Evolutionary conservation across 2,113 vertebrate genomes (phyloP), one percentile per base, ranked within the genome.

Genomic region (Perognathus longimembris): DNA sequence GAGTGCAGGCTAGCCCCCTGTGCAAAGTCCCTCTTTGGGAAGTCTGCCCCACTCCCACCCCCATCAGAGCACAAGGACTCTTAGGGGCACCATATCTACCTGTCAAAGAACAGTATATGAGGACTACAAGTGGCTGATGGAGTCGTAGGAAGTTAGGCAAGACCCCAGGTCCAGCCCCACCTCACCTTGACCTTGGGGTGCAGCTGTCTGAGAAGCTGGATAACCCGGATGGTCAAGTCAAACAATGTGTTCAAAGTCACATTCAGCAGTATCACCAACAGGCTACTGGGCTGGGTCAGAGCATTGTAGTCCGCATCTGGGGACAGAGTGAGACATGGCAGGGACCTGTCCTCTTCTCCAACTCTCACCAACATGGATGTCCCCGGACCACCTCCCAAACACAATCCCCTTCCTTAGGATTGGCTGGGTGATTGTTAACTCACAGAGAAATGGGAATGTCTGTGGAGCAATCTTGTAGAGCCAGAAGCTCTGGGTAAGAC

Each of bases 371-470:
- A 20, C 28, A 0, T 8, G 18, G 70, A 0, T 30, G 11, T 57
- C 36, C 4, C 21, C 1, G 21, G 3, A 24, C 54, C 36, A n/a
- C 10, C 22, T 77, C 24, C 36, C 63, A 54, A 24, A 24, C 20
- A 26, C 24, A 54, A 61, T 8, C 59, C 59, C 59, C 59, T 24
- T 24, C 22, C 24, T 61, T 24, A 26, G 59, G 24, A 61, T 61
- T 61, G 24, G 21, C 59, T 24, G 59, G 59, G 22, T 61, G 59
- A 61, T 22, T 1, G 22, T 61, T 61, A 18, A 22, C 96, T 97
- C 98, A 99, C 99, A 98, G 42, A 98, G 92, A 90, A 99, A 99
- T 8, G 28, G 26, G 97, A 99, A 99, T 94, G 98, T 93, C 0
- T 18, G 6, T 0, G 99, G 99, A 0, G 97, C 92, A 0, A 9